Percentiles rank a stretch among this genome's conserved stretches.
Evolutionary conservation across 2,113 vertebrate genomes (phyloP).

Genomic region (Muntiacus muntjak): DNA sequence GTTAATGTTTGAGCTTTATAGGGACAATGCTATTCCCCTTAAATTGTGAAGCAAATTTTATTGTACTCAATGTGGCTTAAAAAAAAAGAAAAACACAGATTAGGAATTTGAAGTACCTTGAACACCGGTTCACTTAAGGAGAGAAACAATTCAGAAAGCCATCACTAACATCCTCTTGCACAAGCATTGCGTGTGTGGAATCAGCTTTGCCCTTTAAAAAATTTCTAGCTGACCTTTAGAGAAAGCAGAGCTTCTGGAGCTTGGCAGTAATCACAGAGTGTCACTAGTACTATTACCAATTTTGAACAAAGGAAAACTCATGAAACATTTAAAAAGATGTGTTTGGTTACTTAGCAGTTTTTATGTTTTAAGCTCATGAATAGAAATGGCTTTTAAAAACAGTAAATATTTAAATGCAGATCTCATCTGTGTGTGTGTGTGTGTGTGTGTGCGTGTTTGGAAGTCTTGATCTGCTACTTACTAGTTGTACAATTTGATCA

Average conservation of each 20-base stretch:
- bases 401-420: constrained; percentile 15
- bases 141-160: neutral
- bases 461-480: neutral
- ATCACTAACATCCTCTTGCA: neutral
- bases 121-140: neutral
- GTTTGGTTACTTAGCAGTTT: neutral
- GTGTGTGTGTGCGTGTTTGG: neutral
- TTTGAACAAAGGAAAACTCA: constrained; percentile 37
- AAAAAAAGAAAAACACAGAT: neutral
- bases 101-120: neutral
- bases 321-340: constrained; percentile 27
- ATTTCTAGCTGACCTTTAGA: constrained; percentile 58
- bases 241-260: constrained; percentile 14
- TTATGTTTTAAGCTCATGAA: constrained; percentile 31
- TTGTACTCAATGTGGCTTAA: neutral
- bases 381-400: neutral
- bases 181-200: neutral
- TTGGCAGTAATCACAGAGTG: constrained; percentile 23
- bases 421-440: accelerated
- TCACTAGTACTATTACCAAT: constrained; percentile 17
- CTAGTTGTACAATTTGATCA: neutral
- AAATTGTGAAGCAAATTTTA: neutral
- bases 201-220: constrained; percentile 58
- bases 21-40: neutral
- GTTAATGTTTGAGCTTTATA: neutral